Conservation (phyloP, 2,888 invertebrate species). For the Protonemura montana region DNA sequence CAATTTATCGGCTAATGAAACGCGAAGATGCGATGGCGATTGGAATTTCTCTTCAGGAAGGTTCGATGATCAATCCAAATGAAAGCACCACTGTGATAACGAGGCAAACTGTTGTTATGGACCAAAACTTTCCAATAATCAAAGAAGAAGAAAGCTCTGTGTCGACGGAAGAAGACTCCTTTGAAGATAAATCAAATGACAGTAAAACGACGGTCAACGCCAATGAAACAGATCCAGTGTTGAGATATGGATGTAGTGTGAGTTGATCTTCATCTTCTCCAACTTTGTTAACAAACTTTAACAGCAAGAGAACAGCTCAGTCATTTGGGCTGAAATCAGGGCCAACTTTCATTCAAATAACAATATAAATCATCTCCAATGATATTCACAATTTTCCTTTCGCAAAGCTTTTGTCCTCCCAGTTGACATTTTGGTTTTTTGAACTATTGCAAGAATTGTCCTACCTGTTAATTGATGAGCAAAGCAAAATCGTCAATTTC, state of each 20-base stretch:
- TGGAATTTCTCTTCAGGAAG: slow-evolving; percentile 34
- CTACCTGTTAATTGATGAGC: too few relatives aligned
- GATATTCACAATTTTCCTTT: too few relatives aligned
- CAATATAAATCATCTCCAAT: too few relatives aligned
- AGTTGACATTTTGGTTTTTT: too few relatives aligned
- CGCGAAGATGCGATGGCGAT: slow-evolving; percentile 21
- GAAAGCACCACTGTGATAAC: slow-evolving; percentile 30
- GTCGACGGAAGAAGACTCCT: not conserved
- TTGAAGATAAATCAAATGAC: not conserved
- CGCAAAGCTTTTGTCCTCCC: too few relatives aligned
- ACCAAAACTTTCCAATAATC: not conserved
- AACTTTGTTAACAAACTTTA: too few relatives aligned
- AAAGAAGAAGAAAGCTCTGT: not conserved
- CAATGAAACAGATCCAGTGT: not conserved
- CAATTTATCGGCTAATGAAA: slow-evolving; percentile 30
- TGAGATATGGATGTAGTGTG: not conserved
- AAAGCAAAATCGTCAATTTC: too few relatives aligned
- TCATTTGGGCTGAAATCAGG: too few relatives aligned
- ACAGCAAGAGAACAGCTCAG: too few relatives aligned
- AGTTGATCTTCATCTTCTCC: not conserved
- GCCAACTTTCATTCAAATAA: too few relatives aligned
- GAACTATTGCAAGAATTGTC: too few relatives aligned
- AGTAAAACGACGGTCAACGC: not conserved
- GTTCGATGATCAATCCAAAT: slow-evolving; percentile 19
- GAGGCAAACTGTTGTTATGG: not conserved